A percentile compares a stretch with the other conserved stretches of the same genome.
Conservation (phyloP, 2,888 invertebrate genomes). For the Asteroscopus sphinx region DNA sequence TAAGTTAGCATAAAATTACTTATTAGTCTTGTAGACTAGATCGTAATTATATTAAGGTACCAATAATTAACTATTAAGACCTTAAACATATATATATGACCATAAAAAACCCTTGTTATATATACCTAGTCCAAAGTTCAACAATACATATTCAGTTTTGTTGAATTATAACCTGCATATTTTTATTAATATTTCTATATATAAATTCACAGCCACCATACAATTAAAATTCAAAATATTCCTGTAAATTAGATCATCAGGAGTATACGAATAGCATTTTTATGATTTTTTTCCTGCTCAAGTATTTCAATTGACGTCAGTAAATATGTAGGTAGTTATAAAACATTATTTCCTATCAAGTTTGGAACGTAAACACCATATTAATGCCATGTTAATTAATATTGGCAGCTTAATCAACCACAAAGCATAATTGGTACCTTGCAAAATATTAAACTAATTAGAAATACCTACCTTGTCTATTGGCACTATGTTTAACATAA, state of each 20-base stretch:
- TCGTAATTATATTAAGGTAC: too few relatives aligned
- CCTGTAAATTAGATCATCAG: slow-evolving; percentile 17
- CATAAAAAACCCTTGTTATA: too few relatives aligned
- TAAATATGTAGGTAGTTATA: slow-evolving; percentile 1
- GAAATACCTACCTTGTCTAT: not conserved
- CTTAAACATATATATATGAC: too few relatives aligned
- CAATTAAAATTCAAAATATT: slow-evolving; percentile 6
- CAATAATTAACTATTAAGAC: too few relatives aligned
- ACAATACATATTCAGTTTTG: too few relatives aligned
- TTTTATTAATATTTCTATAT: too few relatives aligned
- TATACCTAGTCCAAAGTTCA: too few relatives aligned
- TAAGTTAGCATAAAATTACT: too few relatives aligned
- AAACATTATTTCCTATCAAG: slow-evolving; percentile 22
- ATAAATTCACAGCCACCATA: too few relatives aligned
- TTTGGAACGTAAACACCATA: slow-evolving; percentile 26
- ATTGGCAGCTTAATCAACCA: slow-evolving; percentile 27
- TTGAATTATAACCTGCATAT: too few relatives aligned
- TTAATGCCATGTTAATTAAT: slow-evolving; percentile 36
- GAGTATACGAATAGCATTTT: slow-evolving; percentile 9
- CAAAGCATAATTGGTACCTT: slow-evolving; percentile 26
- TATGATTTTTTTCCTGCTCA: slow-evolving; percentile 25
- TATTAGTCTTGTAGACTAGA: too few relatives aligned
- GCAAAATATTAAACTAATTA: slow-evolving; percentile 17
- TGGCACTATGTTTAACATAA: too few relatives aligned
- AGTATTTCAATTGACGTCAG: slow-evolving; percentile 30